Conservation (phyloP, 2,113 vertebrate species). For the Lynx canadensis region DNA sequence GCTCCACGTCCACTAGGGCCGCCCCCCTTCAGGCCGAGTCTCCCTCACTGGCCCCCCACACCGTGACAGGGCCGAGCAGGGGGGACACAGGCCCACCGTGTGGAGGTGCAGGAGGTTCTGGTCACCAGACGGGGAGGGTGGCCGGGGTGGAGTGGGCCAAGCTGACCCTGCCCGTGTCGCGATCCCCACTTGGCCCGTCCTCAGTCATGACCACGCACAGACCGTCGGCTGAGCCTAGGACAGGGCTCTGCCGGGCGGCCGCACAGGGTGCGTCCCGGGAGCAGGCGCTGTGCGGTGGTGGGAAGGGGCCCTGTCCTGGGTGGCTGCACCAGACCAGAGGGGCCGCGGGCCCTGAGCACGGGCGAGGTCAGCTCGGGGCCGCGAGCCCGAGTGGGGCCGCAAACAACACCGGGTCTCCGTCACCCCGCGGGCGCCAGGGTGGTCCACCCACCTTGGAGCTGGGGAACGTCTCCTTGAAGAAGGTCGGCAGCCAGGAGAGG, state of each 20-base stretch:
- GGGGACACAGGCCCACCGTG: neutral
- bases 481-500: conserved; percentile 97
- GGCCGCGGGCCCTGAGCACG: accelerated
- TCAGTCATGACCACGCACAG: neutral
- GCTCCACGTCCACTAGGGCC: neutral
- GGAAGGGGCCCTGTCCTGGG: no score
- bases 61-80: accelerated
- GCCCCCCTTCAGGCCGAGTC: accelerated
- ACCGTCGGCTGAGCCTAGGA: neutral
- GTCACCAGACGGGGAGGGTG: neutral
- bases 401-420: no score
- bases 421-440: accelerated
- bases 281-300: accelerated
- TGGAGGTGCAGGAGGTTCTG: neutral
- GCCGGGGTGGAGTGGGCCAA: accelerated
- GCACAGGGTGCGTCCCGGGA: neutral
- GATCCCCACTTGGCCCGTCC: neutral
- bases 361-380: accelerated
- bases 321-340: neutral
- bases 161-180: neutral
- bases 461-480: conserved; percentile 95
- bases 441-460: conserved; percentile 91
- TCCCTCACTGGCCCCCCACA: neutral
- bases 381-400: accelerated
- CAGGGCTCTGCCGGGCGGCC: neutral